Evolutionary conservation across 2,797 vertebrate species (phyloP).

Genomic region (Zenarchopterus dispar): DNA sequence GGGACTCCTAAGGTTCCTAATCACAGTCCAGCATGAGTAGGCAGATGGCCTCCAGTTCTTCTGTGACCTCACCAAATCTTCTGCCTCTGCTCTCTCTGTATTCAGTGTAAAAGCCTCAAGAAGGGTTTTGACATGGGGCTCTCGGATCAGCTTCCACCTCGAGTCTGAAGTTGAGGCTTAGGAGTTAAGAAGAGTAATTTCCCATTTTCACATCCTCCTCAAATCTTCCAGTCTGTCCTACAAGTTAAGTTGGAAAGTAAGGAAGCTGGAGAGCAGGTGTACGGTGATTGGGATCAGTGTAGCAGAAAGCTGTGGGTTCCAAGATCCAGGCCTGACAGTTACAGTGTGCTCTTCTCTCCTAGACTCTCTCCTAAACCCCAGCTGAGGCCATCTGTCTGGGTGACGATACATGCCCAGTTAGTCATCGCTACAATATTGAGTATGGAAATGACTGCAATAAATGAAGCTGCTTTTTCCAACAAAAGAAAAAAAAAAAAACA

Average conservation of each 20-base stretch:
- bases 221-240: conserved; percentile 63
- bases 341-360: conserved; percentile 67
- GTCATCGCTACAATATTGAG: conserved; percentile 30
- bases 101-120: conserved; percentile 38
- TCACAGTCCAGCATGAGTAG: conserved; percentile 79
- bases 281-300: conserved; percentile 71
- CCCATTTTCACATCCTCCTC: conserved; percentile 52
- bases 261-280: conserved; percentile 70
- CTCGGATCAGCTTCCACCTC: conserved; percentile 55
- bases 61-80: conserved; percentile 75
- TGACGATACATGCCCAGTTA: conserved; percentile 48
- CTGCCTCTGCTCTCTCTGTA: conserved; percentile 47
- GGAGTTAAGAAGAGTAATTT: conserved; percentile 60
- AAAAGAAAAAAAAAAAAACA: conserved; percentile 4
- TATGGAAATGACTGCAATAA: conserved; percentile 31
- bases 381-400: conserved; percentile 75
- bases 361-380: conserved; percentile 58
- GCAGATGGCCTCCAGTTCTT: conserved; percentile 81
- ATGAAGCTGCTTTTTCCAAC: conserved; percentile 12
- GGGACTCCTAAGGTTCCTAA: conserved; percentile 71
- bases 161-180: conserved; percentile 53
- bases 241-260: conserved; percentile 58
- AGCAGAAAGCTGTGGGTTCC: conserved; percentile 74
- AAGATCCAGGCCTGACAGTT: conserved; percentile 69
- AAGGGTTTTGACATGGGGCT: conserved; percentile 41